These are phyloP conservation scores for Pygoscelis adeliae DNA, from an alignment of 2,113 vertebrate species.

Conservation along the genomic window DNA sequence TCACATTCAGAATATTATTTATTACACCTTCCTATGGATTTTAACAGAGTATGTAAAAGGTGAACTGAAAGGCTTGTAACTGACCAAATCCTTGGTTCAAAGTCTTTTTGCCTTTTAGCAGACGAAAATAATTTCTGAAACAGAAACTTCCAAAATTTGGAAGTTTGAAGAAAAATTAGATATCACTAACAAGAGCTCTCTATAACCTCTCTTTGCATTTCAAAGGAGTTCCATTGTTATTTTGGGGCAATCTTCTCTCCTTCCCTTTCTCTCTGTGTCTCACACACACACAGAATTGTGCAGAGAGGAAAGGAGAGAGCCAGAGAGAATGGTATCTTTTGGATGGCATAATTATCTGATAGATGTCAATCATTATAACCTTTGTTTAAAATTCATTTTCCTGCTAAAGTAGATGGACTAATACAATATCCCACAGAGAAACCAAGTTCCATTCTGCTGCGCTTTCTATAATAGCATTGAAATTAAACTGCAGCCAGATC, in stretches of 20 bases:
- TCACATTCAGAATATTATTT: conserved; percentile 49
- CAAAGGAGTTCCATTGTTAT: neutral
- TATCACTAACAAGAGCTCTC: neutral
- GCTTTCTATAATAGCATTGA: neutral
- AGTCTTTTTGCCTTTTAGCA: neutral
- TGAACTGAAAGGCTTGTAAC: conserved; percentile 20
- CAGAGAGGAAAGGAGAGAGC: neutral
- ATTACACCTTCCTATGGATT: neutral
- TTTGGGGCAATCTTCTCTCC: neutral
- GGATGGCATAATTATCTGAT: neutral
- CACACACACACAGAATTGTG: neutral
- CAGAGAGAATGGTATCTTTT: neutral
- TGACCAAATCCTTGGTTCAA: neutral
- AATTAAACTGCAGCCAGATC: neutral
- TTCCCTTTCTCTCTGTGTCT: neutral
- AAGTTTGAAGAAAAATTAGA: neutral
- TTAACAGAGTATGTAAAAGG: conserved; percentile 14
- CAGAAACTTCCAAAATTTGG: neutral
- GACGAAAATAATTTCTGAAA: neutral
- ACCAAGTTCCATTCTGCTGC: neutral
- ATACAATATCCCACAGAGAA: neutral
- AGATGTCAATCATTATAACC: neutral
- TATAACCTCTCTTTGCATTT: neutral
- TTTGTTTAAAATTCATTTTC: neutral
- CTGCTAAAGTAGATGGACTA: neutral